These are phyloP conservation scores for Vipera latastei DNA, from an alignment of 2,797 vertebrate species.

Conservation along the genomic window DNA sequence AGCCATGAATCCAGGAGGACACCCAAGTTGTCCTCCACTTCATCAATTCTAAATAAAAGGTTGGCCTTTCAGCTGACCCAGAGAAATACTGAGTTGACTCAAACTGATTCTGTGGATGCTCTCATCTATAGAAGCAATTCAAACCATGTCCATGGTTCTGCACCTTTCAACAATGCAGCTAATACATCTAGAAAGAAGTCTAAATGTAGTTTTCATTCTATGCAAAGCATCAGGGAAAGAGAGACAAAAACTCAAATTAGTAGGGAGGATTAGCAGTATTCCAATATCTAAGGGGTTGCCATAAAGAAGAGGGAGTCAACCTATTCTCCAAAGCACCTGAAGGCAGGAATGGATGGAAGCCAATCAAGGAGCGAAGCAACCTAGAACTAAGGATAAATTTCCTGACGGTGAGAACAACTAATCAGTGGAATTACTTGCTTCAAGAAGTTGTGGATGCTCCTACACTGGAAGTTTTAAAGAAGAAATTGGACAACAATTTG, in stretches of 20 bases:
- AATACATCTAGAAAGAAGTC: not conserved
- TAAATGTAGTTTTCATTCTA: not conserved
- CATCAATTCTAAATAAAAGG: not conserved
- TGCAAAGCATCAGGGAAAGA: not conserved
- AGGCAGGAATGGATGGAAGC: not conserved
- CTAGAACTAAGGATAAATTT: not conserved
- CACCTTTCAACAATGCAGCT: not conserved
- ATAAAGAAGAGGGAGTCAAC: not conserved
- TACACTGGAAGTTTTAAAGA: no score
- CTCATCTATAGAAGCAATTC: not conserved
- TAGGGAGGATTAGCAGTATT: not conserved
- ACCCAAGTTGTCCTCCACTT: not conserved
- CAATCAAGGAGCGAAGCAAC: not conserved
- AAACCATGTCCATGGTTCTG: not conserved
- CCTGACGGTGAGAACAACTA: not conserved
- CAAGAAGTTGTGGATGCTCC: no score
- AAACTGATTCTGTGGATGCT: not conserved
- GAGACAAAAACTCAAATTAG: not conserved
- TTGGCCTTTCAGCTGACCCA: not conserved
- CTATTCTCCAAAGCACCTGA: not conserved
- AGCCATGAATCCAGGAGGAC: no score
- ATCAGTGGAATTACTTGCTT: no score
- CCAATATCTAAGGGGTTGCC: not conserved
- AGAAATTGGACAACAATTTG: no score
- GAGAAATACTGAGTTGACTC: not conserved